Evolutionary conservation across 53 echinoderm and acorn worm genomes (phyloP).

Genomic region (Holothuria scabra): DNA sequence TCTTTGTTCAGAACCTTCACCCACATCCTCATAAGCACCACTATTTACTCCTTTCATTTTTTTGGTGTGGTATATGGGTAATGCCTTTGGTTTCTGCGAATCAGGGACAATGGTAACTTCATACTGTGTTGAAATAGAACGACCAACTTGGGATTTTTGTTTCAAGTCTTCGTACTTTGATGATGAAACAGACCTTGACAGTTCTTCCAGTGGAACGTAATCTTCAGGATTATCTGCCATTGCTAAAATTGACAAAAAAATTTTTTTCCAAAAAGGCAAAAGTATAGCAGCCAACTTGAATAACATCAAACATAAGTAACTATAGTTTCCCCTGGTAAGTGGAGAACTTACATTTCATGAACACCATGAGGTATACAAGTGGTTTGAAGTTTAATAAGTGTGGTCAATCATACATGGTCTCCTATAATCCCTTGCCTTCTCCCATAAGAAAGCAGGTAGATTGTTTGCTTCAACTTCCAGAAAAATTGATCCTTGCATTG

Average conservation of each 20-base stretch:
- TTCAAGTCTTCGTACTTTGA: not conserved
- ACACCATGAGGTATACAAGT: too few relatives aligned
- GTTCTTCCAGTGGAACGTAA: conserved; percentile 14
- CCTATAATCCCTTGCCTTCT: too few relatives aligned
- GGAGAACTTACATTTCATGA: too few relatives aligned
- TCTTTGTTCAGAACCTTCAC: not conserved
- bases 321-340: too few relatives aligned
- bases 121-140: not conserved
- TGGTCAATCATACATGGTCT: too few relatives aligned
- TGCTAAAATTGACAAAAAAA: not conserved
- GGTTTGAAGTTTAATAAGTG: too few relatives aligned
- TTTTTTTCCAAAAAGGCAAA: too few relatives aligned
- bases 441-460: too few relatives aligned
- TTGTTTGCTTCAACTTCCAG: too few relatives aligned
- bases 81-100: not conserved
- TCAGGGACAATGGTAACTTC: not conserved
- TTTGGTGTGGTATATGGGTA: not conserved
- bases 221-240: conserved; percentile 9
- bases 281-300: too few relatives aligned
- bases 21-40: not conserved
- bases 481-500: too few relatives aligned
- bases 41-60: not conserved
- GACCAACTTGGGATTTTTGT: not conserved
- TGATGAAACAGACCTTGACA: not conserved
- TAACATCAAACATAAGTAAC: too few relatives aligned